These are phyloP conservation scores for Eustalomyia histrio DNA, from an alignment of 2,888 invertebrate species.

Conservation along the genomic window DNA sequence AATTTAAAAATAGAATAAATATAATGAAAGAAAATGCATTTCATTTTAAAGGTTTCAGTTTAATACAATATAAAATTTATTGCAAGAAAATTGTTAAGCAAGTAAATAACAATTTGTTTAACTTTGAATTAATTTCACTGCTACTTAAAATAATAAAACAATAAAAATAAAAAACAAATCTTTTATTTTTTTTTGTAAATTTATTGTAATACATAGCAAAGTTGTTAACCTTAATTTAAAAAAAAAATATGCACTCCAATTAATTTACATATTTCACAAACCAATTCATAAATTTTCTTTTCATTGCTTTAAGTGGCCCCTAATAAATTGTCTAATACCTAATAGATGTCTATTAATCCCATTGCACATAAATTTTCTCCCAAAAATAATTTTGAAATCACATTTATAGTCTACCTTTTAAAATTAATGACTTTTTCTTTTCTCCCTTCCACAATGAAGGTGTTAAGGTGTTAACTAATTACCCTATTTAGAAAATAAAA, in stretches of 20 bases:
- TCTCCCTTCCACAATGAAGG: background rate
- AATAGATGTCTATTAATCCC: slow-evolving; percentile 14
- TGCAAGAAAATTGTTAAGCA: too few relatives aligned
- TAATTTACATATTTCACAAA: slow-evolving; percentile 27
- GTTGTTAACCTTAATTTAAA: slow-evolving; percentile 22
- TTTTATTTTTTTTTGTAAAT: background rate
- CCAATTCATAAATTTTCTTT: background rate
- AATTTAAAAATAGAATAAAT: too few relatives aligned
- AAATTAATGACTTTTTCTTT: slow-evolving; percentile 17
- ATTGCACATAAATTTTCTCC: slow-evolving; percentile 5
- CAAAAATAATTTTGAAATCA: background rate
- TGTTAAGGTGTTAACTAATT: slow-evolving; percentile 38
- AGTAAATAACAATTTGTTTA: too few relatives aligned
- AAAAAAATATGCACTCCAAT: background rate
- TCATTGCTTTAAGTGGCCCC: background rate
- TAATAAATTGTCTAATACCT: slow-evolving; percentile 20
- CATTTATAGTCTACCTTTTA: background rate
- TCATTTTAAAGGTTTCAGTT: too few relatives aligned
- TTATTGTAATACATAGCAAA: background rate
- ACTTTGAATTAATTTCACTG: too few relatives aligned
- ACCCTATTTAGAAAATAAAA: slow-evolving; percentile 14
- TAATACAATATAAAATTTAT: too few relatives aligned
- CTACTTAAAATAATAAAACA: too few relatives aligned
- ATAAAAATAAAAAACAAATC: too few relatives aligned
- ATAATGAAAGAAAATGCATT: too few relatives aligned